phyloP scores from a whole-genome alignment of 1,140 invertebrate species.

The silkworm (Bombyx mori) region ASM3026992v2 NC_085130.1:15700001-15700500 shows the following conservation, averaged over 20 bases:
- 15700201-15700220: constrained; percentile 33
- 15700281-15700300: constrained; percentile 41
- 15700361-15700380: constrained; percentile 51
- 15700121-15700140: constrained; percentile 37
- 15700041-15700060: constrained; percentile 33
- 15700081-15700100: constrained; percentile 29
- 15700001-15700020: constrained; percentile 22
- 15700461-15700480: constrained; percentile 22
- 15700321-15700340: constrained; percentile 21
- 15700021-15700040: constrained; percentile 15
- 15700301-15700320: constrained; percentile 23
- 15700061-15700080: constrained; percentile 40
- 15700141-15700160: constrained; percentile 43
- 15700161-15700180: constrained; percentile 41
- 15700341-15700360: constrained; percentile 43
- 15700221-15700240: constrained; percentile 50
- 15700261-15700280: constrained; percentile 48
- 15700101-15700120: constrained; percentile 28
- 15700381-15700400: constrained; percentile 25
- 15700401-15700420: constrained; percentile 56
- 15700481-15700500: constrained; percentile 31
- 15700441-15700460: constrained; percentile 35
- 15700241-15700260: constrained; percentile 23
- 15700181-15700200: constrained; percentile 35
- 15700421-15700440: constrained; percentile 39